These are phyloP conservation scores for Mobula birostris DNA, from an alignment of 2,113 vertebrate genomes.

Conservation along the genomic window DNA sequence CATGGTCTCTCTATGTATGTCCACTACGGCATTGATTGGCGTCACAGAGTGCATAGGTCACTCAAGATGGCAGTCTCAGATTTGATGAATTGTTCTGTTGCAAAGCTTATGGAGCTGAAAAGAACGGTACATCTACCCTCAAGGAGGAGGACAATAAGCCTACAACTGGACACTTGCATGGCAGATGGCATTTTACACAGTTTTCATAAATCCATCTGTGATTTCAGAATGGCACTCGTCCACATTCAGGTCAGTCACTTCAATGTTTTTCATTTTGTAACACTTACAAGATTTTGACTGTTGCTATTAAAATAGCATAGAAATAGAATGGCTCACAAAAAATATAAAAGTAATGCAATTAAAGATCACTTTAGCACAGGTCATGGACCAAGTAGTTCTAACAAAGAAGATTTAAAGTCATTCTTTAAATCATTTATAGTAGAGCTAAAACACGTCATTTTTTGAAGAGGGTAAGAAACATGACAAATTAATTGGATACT, in stretches of 20 bases:
- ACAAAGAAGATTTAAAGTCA: too few species aligned
- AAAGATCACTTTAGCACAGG: neutral
- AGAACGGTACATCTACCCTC: slow-evolving; percentile 43
- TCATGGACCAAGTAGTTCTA: neutral
- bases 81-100: slow-evolving; percentile 24
- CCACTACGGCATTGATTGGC: neutral
- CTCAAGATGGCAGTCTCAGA: slow-evolving; percentile 23
- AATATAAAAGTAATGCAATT: neutral
- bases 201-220: slow-evolving; percentile 72
- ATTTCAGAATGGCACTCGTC: slow-evolving; percentile 67
- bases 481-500: neutral
- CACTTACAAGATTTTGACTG: neutral
- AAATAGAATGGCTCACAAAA: neutral
- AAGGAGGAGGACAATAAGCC: slow-evolving; percentile 60
- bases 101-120: neutral
- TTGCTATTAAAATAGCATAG: neutral
- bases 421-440: too few species aligned
- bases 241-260: slow-evolving; percentile 50
- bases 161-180: slow-evolving; percentile 70
- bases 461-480: neutral
- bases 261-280: neutral
- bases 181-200: slow-evolving; percentile 76
- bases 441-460: too few species aligned
- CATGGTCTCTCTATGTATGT: neutral
- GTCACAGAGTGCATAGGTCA: slow-evolving; percentile 26